phyloP scores from a whole-genome alignment of 2,797 vertebrate genomes.

The Enteromius radiatus region DNA sequence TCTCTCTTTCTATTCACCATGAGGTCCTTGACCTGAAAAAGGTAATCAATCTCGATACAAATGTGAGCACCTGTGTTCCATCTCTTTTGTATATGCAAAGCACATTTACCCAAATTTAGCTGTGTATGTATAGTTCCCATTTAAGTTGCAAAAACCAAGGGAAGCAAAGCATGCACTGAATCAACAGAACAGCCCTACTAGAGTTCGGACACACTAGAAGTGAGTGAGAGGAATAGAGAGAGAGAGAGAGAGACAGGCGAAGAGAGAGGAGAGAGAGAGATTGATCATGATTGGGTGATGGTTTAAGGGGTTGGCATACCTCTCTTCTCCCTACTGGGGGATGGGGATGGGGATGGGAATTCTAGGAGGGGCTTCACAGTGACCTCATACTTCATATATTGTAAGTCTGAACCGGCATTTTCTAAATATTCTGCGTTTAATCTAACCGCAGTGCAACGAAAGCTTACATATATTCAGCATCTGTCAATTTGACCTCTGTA shows the following conservation, averaged over 20 bases:
- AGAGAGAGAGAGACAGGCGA: conserved; percentile 26
- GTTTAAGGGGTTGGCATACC: conserved; percentile 52
- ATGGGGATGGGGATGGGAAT: conserved; percentile 47
- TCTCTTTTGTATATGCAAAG: conserved; percentile 15
- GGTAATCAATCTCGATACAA: neutral
- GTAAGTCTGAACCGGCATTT: conserved; percentile 57
- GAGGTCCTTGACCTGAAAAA: neutral
- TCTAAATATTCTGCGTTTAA: conserved; percentile 55
- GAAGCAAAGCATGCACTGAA: conserved; percentile 24
- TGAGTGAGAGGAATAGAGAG: neutral
- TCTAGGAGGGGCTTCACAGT: conserved; percentile 63
- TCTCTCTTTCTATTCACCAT: neutral
- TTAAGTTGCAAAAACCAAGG: conserved; percentile 26
- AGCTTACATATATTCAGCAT: conserved; percentile 52
- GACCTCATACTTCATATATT: conserved; percentile 64
- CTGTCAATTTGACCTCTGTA: conserved; percentile 46
- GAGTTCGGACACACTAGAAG: conserved; percentile 5
- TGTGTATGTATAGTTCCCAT: conserved; percentile 23
- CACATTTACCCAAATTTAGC: conserved; percentile 23
- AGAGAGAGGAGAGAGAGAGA: conserved; percentile 23
- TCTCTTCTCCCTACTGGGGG: conserved; percentile 42
- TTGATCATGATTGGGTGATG: conserved; percentile 43
- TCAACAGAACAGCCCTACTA: conserved; percentile 27
- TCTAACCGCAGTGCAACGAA: conserved; percentile 36
- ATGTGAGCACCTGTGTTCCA: neutral